Percentiles rank a stretch among this genome's conserved stretches.
Evolutionary conservation across 2,113 vertebrate genomes (phyloP).

Genomic region (Pterocles burchelli): DNA sequence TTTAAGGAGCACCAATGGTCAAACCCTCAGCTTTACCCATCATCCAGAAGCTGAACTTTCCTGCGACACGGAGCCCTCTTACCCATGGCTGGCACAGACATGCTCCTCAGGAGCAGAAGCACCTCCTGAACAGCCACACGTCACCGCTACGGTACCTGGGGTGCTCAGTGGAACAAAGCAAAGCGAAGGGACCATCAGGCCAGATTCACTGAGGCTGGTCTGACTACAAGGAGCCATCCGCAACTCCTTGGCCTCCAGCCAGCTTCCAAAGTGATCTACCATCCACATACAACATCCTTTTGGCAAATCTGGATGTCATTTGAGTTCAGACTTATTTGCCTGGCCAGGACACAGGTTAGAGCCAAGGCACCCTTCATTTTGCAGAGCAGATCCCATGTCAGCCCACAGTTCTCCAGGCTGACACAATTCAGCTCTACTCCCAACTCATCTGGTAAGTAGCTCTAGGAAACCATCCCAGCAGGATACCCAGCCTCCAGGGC

Average conservation of each 20-base stretch:
- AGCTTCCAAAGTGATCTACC: not conserved
- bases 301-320: not conserved
- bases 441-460: not conserved
- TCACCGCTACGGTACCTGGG: not conserved
- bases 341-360: not conserved
- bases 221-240: not conserved
- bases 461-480: not conserved
- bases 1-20: not conserved
- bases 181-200: not conserved
- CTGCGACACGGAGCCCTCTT: fast-evolving
- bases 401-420: not conserved
- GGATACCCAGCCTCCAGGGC: not conserved
- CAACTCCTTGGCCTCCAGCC: not conserved
- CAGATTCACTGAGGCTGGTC: fast-evolving
- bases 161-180: not conserved
- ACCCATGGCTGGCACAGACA: too few relatives aligned
- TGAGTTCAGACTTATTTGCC: not conserved
- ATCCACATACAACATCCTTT: not conserved
- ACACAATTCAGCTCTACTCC: not conserved
- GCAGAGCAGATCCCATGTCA: not conserved
- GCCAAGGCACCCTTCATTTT: not conserved
- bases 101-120: fast-evolving
- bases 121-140: not conserved
- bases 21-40: not conserved
- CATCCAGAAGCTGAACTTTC: fast-evolving